Conservation (phyloP, 2,797 vertebrate genomes). For the Pseudopleuronectes americanus region DNA sequence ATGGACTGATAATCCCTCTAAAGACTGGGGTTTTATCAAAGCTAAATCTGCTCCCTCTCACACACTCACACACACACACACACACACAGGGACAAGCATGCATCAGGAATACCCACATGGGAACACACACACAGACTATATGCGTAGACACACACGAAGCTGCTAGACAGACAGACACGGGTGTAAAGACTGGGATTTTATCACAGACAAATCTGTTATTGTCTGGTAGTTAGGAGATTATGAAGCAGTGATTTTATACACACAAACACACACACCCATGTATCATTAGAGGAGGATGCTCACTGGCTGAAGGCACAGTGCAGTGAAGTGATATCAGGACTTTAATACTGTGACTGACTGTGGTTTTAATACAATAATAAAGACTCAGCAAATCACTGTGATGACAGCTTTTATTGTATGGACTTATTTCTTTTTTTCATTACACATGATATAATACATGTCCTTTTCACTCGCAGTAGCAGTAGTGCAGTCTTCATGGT, state of each 20-base stretch:
- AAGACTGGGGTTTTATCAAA: conserved; percentile 79
- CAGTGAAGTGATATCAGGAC: conserved; percentile 36
- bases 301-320: conserved; percentile 23
- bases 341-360: conserved; percentile 39
- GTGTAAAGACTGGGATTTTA: conserved; percentile 71
- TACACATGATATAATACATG: neutral
- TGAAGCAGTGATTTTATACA: conserved; percentile 60
- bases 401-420: conserved; percentile 34
- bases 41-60: conserved; percentile 70
- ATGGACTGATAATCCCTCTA: conserved; percentile 76
- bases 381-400: conserved; percentile 29
- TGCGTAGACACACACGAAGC: conserved; percentile 32
- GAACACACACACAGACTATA: conserved; percentile 12
- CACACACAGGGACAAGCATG: conserved; percentile 26
- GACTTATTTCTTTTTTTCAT: conserved; percentile 12
- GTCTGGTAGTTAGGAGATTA: conserved; percentile 77
- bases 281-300: conserved; percentile 62
- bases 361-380: conserved; percentile 11
- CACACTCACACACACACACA: conserved; percentile 23
- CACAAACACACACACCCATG: conserved; percentile 42
- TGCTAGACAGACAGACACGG: conserved; percentile 52
- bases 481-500: too few relatives aligned
- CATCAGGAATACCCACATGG: conserved; percentile 45
- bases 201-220: conserved; percentile 80
- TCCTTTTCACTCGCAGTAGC: neutral